A percentile compares a stretch with the other conserved stretches of the same genome.
These are phyloP conservation scores for Temnothorax ravouxi DNA, from an alignment of 2,888 invertebrate genomes.

Conservation along the genomic window DNA sequence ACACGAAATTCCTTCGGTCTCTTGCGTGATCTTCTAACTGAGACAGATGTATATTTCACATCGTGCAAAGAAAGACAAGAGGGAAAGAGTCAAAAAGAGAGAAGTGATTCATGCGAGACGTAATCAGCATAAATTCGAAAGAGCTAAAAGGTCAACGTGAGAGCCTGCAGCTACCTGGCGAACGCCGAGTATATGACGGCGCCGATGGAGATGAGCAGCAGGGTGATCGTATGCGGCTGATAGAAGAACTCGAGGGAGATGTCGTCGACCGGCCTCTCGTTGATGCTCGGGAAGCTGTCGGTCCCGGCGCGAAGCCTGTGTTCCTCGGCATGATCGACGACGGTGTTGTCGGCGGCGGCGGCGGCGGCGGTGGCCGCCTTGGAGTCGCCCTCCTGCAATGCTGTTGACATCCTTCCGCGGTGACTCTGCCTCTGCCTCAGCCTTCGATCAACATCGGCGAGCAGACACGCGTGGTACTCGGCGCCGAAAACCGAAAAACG, in stretches of 20 bases:
- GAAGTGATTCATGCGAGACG: background rate
- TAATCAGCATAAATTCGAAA: background rate
- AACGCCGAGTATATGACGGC: constrained; percentile 98
- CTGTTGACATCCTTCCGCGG: constrained; percentile 62
- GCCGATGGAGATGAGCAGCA: constrained; percentile 94
- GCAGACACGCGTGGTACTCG: constrained; percentile 10
- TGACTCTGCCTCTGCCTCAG: constrained; percentile 16
- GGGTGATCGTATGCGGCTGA: constrained; percentile 98
- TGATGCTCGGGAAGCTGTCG: constrained; percentile 93
- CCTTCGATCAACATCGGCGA: constrained; percentile 20
- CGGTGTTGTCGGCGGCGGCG: constrained; percentile 64
- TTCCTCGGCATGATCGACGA: constrained; percentile 77
- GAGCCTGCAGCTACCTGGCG: constrained; percentile 91
- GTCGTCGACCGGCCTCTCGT: constrained; percentile 98
- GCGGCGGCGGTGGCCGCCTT: background rate
- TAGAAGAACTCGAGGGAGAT: constrained; percentile 99
- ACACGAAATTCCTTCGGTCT: background rate
- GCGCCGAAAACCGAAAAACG: background rate
- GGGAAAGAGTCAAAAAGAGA: background rate
- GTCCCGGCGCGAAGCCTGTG: constrained; percentile 78
- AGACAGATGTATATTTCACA: background rate
- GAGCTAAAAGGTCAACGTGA: background rate
- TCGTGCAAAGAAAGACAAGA: too few relatives aligned
- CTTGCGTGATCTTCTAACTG: too few relatives aligned
- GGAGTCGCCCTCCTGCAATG: constrained; percentile 20